Evolutionary conservation across 2,888 invertebrate genomes (phyloP), one percentile per base, ranked within the genome.

Genomic region (Drosophila kuntzei): DNA sequence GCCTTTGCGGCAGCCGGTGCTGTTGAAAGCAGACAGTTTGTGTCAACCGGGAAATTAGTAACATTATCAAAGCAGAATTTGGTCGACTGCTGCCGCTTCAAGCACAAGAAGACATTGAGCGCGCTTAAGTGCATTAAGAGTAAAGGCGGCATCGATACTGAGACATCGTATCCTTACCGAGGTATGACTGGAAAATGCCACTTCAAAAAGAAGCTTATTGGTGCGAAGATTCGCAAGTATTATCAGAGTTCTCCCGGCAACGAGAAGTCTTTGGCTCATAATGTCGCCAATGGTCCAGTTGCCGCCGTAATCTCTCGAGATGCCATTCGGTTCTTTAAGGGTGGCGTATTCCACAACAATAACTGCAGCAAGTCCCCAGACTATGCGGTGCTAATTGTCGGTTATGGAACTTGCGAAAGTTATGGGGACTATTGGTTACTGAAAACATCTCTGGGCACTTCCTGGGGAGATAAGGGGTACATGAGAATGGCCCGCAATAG

Each of bases 391-490:
- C 59, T 71, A 1, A n/a, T 71, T 27, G 71, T 71, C 16, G 71
- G 71, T n/a, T 71, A 57, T 36, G 71, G 65, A 25, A 4, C 3
- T 12, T 25, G 18, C 11, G 0, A 9, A 0, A 44, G 8, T 5
- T n/a, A 1, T 34, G 71, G 71, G 7, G 65, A 71, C 4, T 71
- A 43, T 27, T 71, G 71, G 71, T 7, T 65, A 11, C 27, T 71
- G 1, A 71, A 59, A 18, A 59, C 65, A 3, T 71, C 71, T 0
- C 5, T 64, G 59, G 71, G 71, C 44, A 29, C 54, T 8, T 6
- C 27, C 2, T 71, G 64, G 64, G 71, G 71, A 8, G 71, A 71
- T 2, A 3, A 64, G 32, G 71, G 71, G 1, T 71, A 71, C n/a
- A 6, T 71, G 3, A 37, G 39, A 5, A 27, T 71, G 41, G 71